Evolutionary conservation across 2,888 invertebrate species (phyloP).

Genomic region (Dicyrtoma fusca): DNA sequence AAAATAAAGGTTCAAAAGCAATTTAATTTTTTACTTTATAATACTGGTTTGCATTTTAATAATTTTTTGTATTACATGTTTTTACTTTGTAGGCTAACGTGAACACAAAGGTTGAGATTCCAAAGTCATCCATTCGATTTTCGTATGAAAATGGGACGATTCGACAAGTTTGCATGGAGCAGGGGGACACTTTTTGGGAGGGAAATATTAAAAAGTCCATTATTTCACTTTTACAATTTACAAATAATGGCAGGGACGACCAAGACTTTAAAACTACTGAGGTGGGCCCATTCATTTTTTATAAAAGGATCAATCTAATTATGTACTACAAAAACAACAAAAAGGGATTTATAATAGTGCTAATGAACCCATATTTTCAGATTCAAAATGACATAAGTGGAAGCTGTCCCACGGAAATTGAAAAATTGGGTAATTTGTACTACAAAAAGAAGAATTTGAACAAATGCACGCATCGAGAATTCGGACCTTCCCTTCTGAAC

Average conservation of each 20-base stretch:
- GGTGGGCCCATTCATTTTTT: not conserved
- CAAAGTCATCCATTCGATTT: slow-evolving; percentile 73
- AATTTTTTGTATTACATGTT: too few species aligned
- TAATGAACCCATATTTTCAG: not conserved
- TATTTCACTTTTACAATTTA: slow-evolving; percentile 4
- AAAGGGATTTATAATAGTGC: not conserved
- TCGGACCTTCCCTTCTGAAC: slow-evolving; percentile 67
- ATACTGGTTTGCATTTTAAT: too few species aligned
- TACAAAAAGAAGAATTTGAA: slow-evolving; percentile 68
- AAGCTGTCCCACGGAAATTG: slow-evolving; percentile 75
- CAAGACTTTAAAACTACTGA: not conserved
- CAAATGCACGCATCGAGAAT: slow-evolving; percentile 74
- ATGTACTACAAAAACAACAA: not conserved
- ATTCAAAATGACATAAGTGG: slow-evolving; percentile 78
- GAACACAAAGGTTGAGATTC: slow-evolving; percentile 65
- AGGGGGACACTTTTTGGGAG: slow-evolving; percentile 73
- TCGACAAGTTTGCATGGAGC: slow-evolving; percentile 74
- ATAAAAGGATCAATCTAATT: too few species aligned
- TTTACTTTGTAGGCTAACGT: slow-evolving; percentile 60
- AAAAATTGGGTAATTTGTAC: slow-evolving; percentile 65
- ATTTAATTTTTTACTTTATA: too few species aligned
- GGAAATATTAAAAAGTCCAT: slow-evolving; percentile 75
- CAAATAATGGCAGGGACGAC: not conserved
- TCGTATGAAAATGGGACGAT: slow-evolving; percentile 77
- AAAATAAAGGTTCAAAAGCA: not conserved